Evolutionary conservation across 2,888 invertebrate genomes (phyloP).

Genomic region (Cacoxenus indagator): DNA sequence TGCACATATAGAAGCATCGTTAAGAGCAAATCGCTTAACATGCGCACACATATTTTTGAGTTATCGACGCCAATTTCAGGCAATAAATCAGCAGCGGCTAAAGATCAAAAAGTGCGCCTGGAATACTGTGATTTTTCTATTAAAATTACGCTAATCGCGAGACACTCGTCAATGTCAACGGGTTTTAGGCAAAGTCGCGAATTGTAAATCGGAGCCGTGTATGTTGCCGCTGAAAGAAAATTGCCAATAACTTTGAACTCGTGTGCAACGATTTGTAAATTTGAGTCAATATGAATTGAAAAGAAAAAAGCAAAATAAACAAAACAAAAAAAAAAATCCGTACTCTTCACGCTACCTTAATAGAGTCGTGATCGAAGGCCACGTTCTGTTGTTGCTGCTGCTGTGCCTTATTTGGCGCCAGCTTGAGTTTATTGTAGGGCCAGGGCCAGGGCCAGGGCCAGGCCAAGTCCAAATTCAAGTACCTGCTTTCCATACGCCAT

Average conservation of each 20-base stretch:
- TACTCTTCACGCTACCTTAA: slow-evolving; percentile 43
- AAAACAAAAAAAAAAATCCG: too few species aligned
- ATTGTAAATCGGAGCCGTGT: not conserved
- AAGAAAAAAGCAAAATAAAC: too few species aligned
- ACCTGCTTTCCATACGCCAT: slow-evolving; percentile 16
- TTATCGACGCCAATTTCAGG: slow-evolving; percentile 16
- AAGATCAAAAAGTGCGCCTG: slow-evolving; percentile 31
- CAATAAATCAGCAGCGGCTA: slow-evolving; percentile 27
- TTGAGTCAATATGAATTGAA: slow-evolving; percentile 4
- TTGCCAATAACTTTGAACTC: not conserved
- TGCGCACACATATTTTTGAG: slow-evolving; percentile 35
- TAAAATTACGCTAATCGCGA: slow-evolving; percentile 39
- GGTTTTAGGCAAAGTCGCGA: slow-evolving; percentile 34
- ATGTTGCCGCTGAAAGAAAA: not conserved
- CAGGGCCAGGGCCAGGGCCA: not conserved
- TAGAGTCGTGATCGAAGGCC: slow-evolving; percentile 65
- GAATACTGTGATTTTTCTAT: slow-evolving; percentile 34
- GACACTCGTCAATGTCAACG: slow-evolving; percentile 52
- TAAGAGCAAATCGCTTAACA: slow-evolving; percentile 39
- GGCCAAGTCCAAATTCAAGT: not conserved
- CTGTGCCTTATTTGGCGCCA: slow-evolving; percentile 9
- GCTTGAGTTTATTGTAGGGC: not conserved
- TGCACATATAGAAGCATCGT: slow-evolving; percentile 32
- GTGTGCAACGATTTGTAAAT: slow-evolving; percentile 1
- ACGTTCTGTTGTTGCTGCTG: slow-evolving; percentile 47